Evolutionary conservation across 2,888 invertebrate species (phyloP).

Genomic region (Lochmaea capreae): DNA sequence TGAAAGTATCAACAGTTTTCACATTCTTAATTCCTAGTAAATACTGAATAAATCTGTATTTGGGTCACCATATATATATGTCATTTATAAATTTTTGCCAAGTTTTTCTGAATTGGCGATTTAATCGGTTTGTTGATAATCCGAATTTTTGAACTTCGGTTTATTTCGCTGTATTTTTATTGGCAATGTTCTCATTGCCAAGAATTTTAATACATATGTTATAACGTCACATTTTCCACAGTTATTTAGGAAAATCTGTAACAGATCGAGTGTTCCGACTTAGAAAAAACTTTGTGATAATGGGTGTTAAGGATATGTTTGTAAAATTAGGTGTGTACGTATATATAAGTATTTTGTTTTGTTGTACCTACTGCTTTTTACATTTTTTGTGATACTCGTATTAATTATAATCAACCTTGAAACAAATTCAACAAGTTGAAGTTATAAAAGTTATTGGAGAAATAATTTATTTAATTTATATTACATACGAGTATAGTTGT

Average conservation of each 20-base stretch:
- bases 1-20: no score
- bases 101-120: constrained; percentile 5
- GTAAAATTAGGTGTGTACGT: constrained; percentile 20
- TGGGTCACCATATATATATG: constrained; percentile 8
- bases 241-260: constrained; percentile 19
- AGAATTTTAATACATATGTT: constrained; percentile 28
- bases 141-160: constrained; percentile 19
- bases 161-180: constrained; percentile 23
- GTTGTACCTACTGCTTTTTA: no score
- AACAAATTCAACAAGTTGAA: no score
- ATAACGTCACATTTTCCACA: constrained; percentile 16
- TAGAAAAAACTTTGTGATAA: not conserved
- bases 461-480: no score
- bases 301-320: constrained; percentile 23
- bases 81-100: constrained; percentile 11
- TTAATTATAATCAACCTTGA: no score
- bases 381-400: no score
- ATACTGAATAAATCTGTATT: not conserved
- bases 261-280: constrained; percentile 1
- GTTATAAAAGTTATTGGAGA: no score
- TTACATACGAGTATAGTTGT: no score
- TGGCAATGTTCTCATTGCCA: constrained; percentile 29
- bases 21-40: no score
- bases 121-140: constrained; percentile 23
- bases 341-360: not conserved